Evolutionary conservation across 1,140 invertebrate genomes (phyloP).

Genomic region (Brachystomella parvula): DNA sequence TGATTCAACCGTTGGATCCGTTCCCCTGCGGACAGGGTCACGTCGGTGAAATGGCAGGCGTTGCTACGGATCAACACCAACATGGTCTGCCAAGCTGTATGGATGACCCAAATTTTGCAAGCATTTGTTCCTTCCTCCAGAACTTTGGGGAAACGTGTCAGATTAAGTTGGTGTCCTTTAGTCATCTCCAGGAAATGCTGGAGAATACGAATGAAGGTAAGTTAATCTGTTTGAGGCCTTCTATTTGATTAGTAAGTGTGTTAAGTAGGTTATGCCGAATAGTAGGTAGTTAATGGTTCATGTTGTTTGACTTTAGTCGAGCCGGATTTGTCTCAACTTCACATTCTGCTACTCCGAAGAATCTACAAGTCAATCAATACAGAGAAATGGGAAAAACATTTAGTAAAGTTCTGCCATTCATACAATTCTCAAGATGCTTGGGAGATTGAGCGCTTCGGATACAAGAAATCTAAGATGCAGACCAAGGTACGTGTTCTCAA

Average conservation of each 20-base stretch:
- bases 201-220: slow-evolving; percentile 79
- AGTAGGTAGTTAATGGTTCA: background rate
- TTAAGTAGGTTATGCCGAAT: slow-evolving; percentile 5
- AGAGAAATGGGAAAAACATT: slow-evolving; percentile 80
- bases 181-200: slow-evolving; percentile 74
- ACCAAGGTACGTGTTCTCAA: slow-evolving; percentile 84
- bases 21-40: background rate
- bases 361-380: slow-evolving; percentile 70
- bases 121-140: slow-evolving; percentile 87
- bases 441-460: slow-evolving; percentile 93
- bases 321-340: slow-evolving; percentile 68
- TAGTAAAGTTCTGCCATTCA: slow-evolving; percentile 84
- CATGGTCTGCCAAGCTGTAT: slow-evolving; percentile 53
- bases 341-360: slow-evolving; percentile 80
- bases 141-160: slow-evolving; percentile 75
- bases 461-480: slow-evolving; percentile 77
- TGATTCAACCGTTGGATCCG: too few species aligned
- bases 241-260: background rate
- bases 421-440: slow-evolving; percentile 86
- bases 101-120: slow-evolving; percentile 90
- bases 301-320: slow-evolving; percentile 57
- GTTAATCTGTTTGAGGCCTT: slow-evolving; percentile 24
- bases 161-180: slow-evolving; percentile 63
- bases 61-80: slow-evolving; percentile 10
- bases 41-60: slow-evolving; percentile 13